Evolutionary conservation across 2,888 invertebrate species (phyloP).

Genomic region (Drosophila multiciliata): DNA sequence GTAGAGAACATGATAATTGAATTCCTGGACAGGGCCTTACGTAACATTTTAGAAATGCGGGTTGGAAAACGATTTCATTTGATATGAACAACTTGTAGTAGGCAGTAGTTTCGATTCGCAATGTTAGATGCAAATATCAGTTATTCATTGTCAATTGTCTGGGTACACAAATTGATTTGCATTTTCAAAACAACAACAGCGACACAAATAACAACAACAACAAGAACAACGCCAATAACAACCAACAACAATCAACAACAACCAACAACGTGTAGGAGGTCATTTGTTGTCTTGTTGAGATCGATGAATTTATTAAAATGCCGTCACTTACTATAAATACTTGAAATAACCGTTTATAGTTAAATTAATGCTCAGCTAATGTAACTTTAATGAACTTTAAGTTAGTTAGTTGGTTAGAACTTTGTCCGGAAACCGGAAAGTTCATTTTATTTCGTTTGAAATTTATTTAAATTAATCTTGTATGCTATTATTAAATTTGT

Average conservation of each 20-base stretch:
- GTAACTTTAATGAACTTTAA: constrained; percentile 7
- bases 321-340: constrained; percentile 33
- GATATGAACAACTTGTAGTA: constrained; percentile 17
- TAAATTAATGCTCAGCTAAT: constrained; percentile 15
- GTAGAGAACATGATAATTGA: constrained; percentile 21
- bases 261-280: constrained; percentile 27
- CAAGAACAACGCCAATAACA: constrained; percentile 1
- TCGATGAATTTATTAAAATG: constrained; percentile 43
- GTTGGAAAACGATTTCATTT: constrained; percentile 22
- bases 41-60: constrained; percentile 28
- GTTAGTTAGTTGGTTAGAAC: not conserved
- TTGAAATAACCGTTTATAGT: constrained; percentile 31
- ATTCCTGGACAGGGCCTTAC: constrained; percentile 38
- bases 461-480: not conserved
- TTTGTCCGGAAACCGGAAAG: not conserved
- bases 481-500: not conserved
- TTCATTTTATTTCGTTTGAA: not conserved
- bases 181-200: constrained; percentile 31
- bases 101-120: constrained; percentile 19
- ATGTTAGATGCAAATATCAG: constrained; percentile 41
- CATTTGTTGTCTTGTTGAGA: constrained; percentile 38
- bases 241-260: constrained; percentile 9
- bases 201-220: constrained; percentile 12
- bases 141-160: constrained; percentile 57
- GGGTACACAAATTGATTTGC: constrained; percentile 64